phyloP scores from a whole-genome alignment of 1,140 invertebrate species.

The Cherax destructor region DNA sequence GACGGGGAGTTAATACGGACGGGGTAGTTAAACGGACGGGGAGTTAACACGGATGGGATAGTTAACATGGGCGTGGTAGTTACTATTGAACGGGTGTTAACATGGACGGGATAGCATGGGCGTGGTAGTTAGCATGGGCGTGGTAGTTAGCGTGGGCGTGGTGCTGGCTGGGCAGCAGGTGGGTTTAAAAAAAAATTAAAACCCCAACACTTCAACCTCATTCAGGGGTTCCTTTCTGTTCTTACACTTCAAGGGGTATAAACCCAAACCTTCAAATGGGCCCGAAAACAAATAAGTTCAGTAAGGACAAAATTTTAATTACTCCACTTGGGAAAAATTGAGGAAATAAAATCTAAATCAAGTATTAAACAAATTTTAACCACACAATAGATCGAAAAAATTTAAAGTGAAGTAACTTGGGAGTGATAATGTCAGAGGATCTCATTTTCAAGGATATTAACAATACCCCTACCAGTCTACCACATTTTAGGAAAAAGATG shows the following conservation, averaged over 20 bases:
- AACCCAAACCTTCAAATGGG: too few relatives aligned
- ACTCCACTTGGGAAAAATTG: too few relatives aligned
- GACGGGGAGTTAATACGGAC: too few relatives aligned
- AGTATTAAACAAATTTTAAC: too few relatives aligned
- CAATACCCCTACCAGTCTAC: neutral
- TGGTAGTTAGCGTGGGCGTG: neutral
- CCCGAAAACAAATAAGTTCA: too few relatives aligned
- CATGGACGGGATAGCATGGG: neutral
- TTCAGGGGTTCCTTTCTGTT: neutral
- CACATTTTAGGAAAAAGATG: neutral
- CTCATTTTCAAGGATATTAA: too few relatives aligned
- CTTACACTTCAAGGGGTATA: neutral
- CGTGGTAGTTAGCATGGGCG: neutral
- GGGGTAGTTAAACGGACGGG: too few relatives aligned
- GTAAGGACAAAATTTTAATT: too few relatives aligned
- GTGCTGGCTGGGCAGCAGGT: neutral
- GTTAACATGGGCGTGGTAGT: neutral
- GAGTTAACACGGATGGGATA: neutral
- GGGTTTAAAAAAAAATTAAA: neutral
- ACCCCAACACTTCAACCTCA: neutral
- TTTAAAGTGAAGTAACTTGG: too few relatives aligned
- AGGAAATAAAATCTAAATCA: neutral
- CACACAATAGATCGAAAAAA: too few relatives aligned
- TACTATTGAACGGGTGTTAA: neutral
- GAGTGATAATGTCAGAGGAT: too few relatives aligned